Base-by-base conservation (phyloP, 2,797 vertebrate genomes). In the Diglossa cyanea region DNA sequence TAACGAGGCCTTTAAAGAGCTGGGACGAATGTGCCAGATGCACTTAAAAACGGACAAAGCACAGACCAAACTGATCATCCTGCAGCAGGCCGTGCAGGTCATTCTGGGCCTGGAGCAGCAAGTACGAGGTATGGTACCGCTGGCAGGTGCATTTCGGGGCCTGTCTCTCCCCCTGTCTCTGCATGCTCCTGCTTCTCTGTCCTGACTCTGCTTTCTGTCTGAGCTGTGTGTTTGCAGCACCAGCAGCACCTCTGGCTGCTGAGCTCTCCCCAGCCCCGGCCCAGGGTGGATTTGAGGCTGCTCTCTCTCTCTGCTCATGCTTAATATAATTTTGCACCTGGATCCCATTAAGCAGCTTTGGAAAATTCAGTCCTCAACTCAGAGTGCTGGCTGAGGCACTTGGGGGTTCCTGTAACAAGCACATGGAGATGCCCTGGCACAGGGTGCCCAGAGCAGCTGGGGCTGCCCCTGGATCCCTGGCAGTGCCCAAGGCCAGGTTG, bases 31-130 rank as follows among this genome's bases (percentile, higher is more conserved):
- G 99, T 98, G 98, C 98, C 99, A 99, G 98, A 98, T 99, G 98
- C 99, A 99, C 98, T 98, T 99, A 98, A 99, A 99, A 98, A 99
- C 98, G 97, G 99, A 99, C 99, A 99, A 99, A 98, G 99, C 99
- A 96, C 99, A 99, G 98, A 99, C 99, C 98, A 99, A 99, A 97
- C 99, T 99, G 97, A 97, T 99, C 98, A 99, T 99, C 98, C 98
- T 99, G 86, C 99, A 99, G 96, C 99, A 99, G 98, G 99, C 99
- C 82, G 99, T 99, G 96, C 99, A 99, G 98, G 99, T 99, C 98
- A 99, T 99, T 98, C 98, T 99, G 98, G 98, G 98, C 98, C 98
- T 99, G 98, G 99, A 99, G 98, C 99, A 99, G 98, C 99, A 99
- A 99, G 99, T 99, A 98, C 99, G 99, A 99, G 99, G 99, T 99